Percentiles rank a stretch among this genome's conserved stretches.
phyloP scores from a whole-genome alignment of 1,140 invertebrate species.

The Liolophura sinensis region DNA sequence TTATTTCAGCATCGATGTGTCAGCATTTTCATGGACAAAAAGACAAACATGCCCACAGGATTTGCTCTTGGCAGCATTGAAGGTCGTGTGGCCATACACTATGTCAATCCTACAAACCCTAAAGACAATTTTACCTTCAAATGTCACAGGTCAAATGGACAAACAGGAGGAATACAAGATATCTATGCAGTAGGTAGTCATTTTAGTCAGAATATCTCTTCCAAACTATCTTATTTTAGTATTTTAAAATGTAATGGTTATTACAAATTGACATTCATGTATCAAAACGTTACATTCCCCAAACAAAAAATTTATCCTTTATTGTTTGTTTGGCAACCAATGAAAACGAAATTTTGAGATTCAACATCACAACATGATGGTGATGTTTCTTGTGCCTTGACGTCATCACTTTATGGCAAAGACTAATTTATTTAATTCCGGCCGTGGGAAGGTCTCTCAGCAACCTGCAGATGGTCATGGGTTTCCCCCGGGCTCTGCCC shows the following conservation, averaged over 20 bases:
- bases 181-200: slow-evolving; percentile 71
- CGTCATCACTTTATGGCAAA: too few species aligned
- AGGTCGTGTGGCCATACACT: slow-evolving; percentile 91
- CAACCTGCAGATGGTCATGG: too few species aligned
- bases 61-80: slow-evolving; percentile 82
- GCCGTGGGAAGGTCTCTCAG: too few species aligned
- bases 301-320: not conserved
- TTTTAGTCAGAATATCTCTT: not conserved
- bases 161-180: slow-evolving; percentile 74
- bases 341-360: too few species aligned
- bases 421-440: too few species aligned
- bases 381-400: too few species aligned
- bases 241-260: not conserved
- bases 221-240: not conserved
- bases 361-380: too few species aligned
- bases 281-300: not conserved
- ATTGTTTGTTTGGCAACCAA: too few species aligned
- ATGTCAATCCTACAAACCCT: slow-evolving; percentile 87
- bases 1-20: slow-evolving; percentile 72
- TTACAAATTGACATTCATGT: not conserved
- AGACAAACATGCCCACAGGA: slow-evolving; percentile 70
- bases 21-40: slow-evolving; percentile 89
- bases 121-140: slow-evolving; percentile 99
- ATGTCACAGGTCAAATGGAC: slow-evolving; percentile 94
- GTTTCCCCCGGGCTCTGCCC: too few species aligned